Percentiles rank a stretch among this genome's conserved stretches.
These are phyloP conservation scores for Aegotheles bennettii DNA, from an alignment of 2,113 vertebrate species.

Conservation along the genomic window DNA sequence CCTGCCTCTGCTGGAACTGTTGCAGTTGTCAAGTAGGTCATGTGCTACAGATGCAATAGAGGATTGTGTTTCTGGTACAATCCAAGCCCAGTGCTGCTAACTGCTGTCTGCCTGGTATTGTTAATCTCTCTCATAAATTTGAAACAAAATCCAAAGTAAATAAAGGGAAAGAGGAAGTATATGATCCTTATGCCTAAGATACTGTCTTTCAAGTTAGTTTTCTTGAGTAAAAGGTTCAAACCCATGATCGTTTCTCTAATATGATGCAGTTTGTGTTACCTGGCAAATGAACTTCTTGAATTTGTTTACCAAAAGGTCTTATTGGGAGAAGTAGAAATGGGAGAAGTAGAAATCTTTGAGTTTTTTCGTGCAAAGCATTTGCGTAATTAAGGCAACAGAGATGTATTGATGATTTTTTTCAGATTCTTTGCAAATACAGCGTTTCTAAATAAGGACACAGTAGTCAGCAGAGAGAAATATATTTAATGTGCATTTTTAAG, in stretches of 20 bases:
- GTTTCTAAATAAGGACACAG: neutral
- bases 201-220: neutral
- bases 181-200: neutral
- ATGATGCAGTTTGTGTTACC: neutral
- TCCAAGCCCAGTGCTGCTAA: neutral
- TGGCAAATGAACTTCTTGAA: neutral
- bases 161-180: neutral
- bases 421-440: neutral
- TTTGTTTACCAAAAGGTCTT: neutral
- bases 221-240: neutral
- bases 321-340: no score
- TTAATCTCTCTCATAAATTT: neutral
- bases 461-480: neutral
- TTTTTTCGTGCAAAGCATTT: neutral
- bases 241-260: neutral
- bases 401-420: neutral
- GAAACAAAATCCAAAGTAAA: neutral
- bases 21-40: neutral
- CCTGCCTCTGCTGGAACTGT: neutral
- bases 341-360: neutral
- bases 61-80: neutral
- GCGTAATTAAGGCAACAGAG: neutral
- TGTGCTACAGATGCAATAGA: neutral
- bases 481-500: neutral
- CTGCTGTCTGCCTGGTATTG: rapidly evolving